phyloP scores from a whole-genome alignment of 2,113 vertebrate species.

The Brachyhypopomus occidentalis region DNA sequence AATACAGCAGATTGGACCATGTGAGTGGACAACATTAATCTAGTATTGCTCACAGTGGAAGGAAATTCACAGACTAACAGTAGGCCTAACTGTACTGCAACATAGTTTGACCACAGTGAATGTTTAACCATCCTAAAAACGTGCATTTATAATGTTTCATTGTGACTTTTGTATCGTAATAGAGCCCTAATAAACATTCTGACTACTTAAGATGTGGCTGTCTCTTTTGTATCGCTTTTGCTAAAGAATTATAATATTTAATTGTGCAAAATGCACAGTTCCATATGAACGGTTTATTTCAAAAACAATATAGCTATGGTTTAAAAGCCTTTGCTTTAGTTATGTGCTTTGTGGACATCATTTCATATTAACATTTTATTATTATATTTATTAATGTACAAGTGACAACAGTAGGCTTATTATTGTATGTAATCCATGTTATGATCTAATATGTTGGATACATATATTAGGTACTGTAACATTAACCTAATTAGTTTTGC shows the following conservation, averaged over 20 bases:
- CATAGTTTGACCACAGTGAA: conserved; percentile 59
- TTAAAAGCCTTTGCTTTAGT: background rate
- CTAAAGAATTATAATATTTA: background rate
- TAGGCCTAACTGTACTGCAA: conserved; percentile 21
- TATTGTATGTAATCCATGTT: background rate
- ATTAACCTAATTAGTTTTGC: too few relatives aligned
- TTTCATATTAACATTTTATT: background rate
- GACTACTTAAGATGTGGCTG: conserved; percentile 6
- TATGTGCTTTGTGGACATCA: background rate
- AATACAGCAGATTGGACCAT: background rate
- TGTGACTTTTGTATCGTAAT: conserved; percentile 68
- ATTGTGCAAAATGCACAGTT: background rate
- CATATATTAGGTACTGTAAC: background rate
- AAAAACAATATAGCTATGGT: too few relatives aligned
- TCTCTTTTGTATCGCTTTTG: background rate
- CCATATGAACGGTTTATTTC: background rate
- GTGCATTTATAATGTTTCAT: conserved; percentile 59
- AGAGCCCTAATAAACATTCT: conserved; percentile 70
- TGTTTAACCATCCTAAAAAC: conserved; percentile 59
- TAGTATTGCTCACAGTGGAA: conserved; percentile 28
- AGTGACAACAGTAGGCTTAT: background rate
- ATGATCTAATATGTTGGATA: background rate
- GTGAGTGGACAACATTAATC: background rate
- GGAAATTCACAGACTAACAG: conserved; percentile 21
- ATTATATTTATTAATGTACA: background rate